Percentiles rank a stretch among this genome's conserved stretches.
These are phyloP conservation scores for Lepus europaeus DNA, from an alignment of 2,113 vertebrate genomes.

Conservation along the genomic window DNA sequence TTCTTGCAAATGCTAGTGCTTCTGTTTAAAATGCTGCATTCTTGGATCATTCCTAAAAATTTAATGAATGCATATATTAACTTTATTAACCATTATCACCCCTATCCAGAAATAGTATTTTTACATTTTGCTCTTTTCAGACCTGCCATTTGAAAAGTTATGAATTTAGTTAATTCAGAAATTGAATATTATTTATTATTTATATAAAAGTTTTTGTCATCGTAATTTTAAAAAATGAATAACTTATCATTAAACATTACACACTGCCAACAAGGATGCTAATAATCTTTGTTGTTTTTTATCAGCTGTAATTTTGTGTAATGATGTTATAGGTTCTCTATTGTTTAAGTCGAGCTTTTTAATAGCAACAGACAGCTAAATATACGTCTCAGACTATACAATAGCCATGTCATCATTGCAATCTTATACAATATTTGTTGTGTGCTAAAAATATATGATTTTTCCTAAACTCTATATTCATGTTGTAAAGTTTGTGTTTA, in stretches of 20 bases:
- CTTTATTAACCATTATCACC: neutral
- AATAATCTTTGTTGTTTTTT: conserved; percentile 59
- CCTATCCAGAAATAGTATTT: neutral
- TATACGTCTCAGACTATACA: neutral
- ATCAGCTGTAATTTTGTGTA: conserved; percentile 62
- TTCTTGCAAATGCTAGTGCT: neutral
- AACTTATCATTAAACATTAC: conserved; percentile 47
- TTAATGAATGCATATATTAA: neutral
- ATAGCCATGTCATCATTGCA: neutral
- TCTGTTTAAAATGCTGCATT: neutral
- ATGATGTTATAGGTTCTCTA: neutral
- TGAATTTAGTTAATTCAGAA: conserved; percentile 63
- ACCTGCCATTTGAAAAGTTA: neutral
- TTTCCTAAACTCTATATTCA: neutral
- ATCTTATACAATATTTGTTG: neutral
- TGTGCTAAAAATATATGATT: neutral
- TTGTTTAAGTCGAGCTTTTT: conserved; percentile 57
- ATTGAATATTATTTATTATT: conserved; percentile 48
- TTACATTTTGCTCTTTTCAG: neutral
- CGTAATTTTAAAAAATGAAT: conserved; percentile 56
- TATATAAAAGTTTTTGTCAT: conserved; percentile 7
- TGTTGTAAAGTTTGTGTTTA: neutral
- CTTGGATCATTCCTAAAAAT: neutral
- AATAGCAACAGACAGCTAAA: neutral
- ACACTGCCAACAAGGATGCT: neutral